Evolutionary conservation across 2,113 vertebrate genomes (phyloP), one percentile per base, ranked within the genome.

Genomic region (Ibidorhyncha struthersii): DNA sequence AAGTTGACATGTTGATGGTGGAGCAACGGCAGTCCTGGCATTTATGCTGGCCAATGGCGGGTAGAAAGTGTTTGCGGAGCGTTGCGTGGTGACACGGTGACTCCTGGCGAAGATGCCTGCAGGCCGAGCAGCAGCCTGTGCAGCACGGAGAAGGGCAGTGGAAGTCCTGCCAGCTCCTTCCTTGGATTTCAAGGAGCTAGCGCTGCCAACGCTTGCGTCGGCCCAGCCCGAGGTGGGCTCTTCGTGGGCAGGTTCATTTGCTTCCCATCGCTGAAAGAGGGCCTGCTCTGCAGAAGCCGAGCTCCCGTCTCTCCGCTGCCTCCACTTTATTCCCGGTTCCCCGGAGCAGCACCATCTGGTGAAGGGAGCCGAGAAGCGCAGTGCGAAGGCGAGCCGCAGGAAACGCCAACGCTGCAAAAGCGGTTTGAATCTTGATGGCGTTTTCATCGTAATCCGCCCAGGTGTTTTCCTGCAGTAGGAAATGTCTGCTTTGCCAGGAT

Each of bases 271-370:
- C 34, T 43, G 77, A 26, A 45, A 45, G 69, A 66, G 53, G 30
- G 67, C 36, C 52, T 79, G 71, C 41, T 47, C 76, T 61, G 89
- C 83, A 36, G 91, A 29, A 62, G 30, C 83, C 8, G 9, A 53
- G 43, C 38, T 67, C 61, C 45, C 0, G 0, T 53, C 59, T 77
- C 43, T 22, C 20, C 3, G 12, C 19, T 0, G 0, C 55, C 0
- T 0, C 80, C 43, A 45, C 43, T 58, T 45, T 11, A 11, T 43
- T 82, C 34, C 49, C 1, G 0, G 0, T 17, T 89, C 38, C 45
- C 79, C 7, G 0, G 14, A 25, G 84, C 93, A 81, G 96, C 90
- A 65, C 82, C 84, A 17, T 71, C 84, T 93, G 87, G 38, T 45
- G 74, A 22, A 58, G 69, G 56, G 38, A 95, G 62, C 32, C 2